Evolutionary conservation across 1,140 invertebrate genomes (phyloP).

Genomic region (Mactra quadrangularis): DNA sequence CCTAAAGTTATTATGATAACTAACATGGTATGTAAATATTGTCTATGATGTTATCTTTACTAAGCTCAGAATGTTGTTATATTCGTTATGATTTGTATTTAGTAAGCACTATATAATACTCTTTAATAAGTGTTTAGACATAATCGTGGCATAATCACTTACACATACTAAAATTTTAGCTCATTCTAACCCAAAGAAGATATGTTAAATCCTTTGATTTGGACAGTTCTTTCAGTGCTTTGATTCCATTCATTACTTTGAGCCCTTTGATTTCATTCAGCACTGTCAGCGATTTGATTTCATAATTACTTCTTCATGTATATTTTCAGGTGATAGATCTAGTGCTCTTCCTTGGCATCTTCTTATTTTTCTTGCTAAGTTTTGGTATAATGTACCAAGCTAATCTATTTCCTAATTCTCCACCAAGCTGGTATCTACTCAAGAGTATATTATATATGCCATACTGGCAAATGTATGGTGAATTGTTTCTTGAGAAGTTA

Average conservation of each 20-base stretch:
- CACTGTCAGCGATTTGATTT: background rate
- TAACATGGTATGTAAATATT: constrained; percentile 81
- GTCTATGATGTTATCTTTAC: too few relatives aligned
- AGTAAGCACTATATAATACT: too few relatives aligned
- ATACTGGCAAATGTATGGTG: constrained; percentile 83
- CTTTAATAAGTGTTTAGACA: too few relatives aligned
- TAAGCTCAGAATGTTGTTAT: too few relatives aligned
- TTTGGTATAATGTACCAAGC: constrained; percentile 81
- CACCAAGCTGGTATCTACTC: constrained; percentile 69
- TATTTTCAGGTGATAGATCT: constrained; percentile 80
- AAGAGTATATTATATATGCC: constrained; percentile 79
- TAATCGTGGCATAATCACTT: too few relatives aligned
- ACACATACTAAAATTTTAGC: too few relatives aligned
- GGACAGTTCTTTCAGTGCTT: too few relatives aligned
- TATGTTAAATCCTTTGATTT: too few relatives aligned
- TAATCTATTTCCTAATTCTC: constrained; percentile 78
- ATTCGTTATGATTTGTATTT: too few relatives aligned
- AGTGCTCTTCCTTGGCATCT: constrained; percentile 81
- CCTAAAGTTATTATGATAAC: constrained; percentile 83
- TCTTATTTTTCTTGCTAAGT: constrained; percentile 81
- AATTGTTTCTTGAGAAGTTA: constrained; percentile 80
- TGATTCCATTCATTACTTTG: too few relatives aligned
- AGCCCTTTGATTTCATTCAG: too few relatives aligned
- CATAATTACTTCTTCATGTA: constrained; percentile 32
- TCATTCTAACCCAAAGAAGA: too few relatives aligned